These are phyloP conservation scores for Xenotilapia longispinis DNA, from an alignment of 2,113 vertebrate genomes.

Conservation along the genomic window DNA sequence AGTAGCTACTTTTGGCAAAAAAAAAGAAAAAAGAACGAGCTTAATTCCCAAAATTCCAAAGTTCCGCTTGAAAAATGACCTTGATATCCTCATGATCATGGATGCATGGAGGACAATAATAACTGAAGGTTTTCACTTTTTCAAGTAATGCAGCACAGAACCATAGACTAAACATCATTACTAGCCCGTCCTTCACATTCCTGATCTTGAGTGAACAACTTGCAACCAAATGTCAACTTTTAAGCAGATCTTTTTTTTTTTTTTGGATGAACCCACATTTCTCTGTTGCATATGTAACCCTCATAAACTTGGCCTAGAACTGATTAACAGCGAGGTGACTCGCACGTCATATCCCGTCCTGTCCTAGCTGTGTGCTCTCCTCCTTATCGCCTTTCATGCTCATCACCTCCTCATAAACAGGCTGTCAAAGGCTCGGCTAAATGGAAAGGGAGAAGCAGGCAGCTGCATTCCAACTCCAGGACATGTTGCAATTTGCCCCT, in stretches of 20 bases:
- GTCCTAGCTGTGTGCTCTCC: background rate
- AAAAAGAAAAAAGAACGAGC: accelerated
- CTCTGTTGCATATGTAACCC: background rate
- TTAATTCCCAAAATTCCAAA: background rate
- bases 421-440: background rate
- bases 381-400: constrained; percentile 15
- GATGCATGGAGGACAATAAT: background rate
- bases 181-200: background rate
- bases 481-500: constrained; percentile 64
- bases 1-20: background rate
- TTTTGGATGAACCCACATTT: background rate
- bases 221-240: background rate
- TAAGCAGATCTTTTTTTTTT: background rate
- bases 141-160: background rate
- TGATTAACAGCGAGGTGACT: background rate
- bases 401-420: constrained; percentile 65
- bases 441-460: background rate
- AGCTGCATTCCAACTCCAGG: constrained; percentile 51
- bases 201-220: background rate
- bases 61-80: background rate
- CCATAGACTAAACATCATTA: background rate
- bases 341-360: background rate
- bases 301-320: background rate
- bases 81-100: background rate
- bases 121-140: background rate